Evolutionary conservation across 53 echinoderm and acorn worm genomes (phyloP).

Genomic region (Echinometra lucunter): DNA sequence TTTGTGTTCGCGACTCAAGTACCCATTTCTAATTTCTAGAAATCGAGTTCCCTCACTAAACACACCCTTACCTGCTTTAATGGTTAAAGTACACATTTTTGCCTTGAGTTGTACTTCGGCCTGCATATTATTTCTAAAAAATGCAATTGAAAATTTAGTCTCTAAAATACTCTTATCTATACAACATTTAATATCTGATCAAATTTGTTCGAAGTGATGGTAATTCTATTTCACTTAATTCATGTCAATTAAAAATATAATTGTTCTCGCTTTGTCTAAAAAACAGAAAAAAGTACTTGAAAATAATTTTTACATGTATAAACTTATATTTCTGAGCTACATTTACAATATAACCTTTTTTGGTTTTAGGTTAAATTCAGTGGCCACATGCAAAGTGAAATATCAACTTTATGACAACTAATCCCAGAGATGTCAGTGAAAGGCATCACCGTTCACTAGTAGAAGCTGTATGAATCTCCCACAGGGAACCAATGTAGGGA

Average conservation of each 20-base stretch:
- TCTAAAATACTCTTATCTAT: too few species aligned
- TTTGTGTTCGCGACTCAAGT: too few species aligned
- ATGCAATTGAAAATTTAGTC: too few species aligned
- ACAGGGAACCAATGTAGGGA: conserved; percentile 32
- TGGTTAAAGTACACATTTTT: too few species aligned
- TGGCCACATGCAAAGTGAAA: conserved; percentile 40
- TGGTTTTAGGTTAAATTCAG: not conserved
- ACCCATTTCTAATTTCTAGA: too few species aligned
- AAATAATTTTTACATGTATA: not conserved
- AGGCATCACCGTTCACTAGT: not conserved
- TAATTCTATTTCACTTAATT: not conserved
- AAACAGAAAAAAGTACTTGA: not conserved
- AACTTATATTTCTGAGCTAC: not conserved
- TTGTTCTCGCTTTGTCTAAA: not conserved
- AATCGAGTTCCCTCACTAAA: too few species aligned
- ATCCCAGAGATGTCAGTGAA: conserved; percentile 1
- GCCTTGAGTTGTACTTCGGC: too few species aligned
- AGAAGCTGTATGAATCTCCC: conserved; percentile 32
- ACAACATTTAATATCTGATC: too few species aligned
- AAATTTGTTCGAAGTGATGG: not conserved
- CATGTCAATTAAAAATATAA: not conserved
- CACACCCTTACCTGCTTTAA: too few species aligned
- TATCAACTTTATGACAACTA: conserved; percentile 20
- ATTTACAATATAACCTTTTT: not conserved
- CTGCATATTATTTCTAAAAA: too few species aligned